phyloP scores from a whole-genome alignment of 2,888 invertebrate genomes.

The Lepidochrysops patricia region DNA sequence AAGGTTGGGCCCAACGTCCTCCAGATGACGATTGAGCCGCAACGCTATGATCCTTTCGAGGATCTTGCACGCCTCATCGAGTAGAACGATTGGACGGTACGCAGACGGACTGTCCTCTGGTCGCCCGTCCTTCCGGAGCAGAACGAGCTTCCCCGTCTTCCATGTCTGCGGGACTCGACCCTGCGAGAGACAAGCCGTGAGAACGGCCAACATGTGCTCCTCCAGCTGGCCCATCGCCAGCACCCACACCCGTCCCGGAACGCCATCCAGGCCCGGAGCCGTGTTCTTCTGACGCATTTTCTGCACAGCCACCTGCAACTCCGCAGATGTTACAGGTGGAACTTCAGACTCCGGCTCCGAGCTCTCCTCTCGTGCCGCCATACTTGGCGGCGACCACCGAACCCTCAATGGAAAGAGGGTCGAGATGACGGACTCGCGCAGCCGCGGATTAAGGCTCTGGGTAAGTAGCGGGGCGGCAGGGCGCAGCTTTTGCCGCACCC shows the following conservation, averaged over 20 bases:
- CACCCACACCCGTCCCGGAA: neutral
- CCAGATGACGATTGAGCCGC: neutral
- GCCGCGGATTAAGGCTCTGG: neutral
- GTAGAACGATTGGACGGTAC: neutral
- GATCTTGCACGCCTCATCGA: neutral
- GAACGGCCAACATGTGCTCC: neutral
- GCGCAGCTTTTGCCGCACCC: constrained; percentile 8
- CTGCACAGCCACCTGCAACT: neutral
- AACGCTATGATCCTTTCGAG: neutral
- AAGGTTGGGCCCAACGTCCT: neutral
- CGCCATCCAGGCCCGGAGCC: constrained; percentile 16
- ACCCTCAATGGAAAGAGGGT: neutral
- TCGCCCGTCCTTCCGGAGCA: neutral
- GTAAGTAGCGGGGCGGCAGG: constrained; percentile 14
- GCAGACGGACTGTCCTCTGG: too few relatives aligned
- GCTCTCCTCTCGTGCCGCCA: neutral
- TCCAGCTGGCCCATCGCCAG: neutral
- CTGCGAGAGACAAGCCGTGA: neutral
- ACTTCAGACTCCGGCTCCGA: neutral
- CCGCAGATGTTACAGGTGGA: neutral
- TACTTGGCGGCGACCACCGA: neutral
- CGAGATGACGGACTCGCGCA: neutral
- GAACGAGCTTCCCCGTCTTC: neutral
- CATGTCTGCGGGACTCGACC: neutral
- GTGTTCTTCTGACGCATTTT: neutral